Evolutionary conservation across 2,888 invertebrate species (phyloP).

Genomic region (Ferrisia virgata): DNA sequence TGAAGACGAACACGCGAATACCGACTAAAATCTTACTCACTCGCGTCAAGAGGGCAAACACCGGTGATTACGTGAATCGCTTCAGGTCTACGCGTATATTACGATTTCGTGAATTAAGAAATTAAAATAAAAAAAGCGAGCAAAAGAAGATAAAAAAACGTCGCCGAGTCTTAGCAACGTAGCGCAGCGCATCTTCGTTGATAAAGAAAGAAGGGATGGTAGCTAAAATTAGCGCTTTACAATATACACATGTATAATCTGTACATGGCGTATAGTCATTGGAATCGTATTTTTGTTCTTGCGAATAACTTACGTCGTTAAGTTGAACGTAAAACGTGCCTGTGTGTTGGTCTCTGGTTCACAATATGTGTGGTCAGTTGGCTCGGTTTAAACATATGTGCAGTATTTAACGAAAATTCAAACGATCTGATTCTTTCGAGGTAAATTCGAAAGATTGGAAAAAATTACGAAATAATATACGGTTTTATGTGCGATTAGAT

Average conservation of each 20-base stretch:
- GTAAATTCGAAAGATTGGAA: neutral
- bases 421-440: neutral
- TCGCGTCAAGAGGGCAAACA: no score
- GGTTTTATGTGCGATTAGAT: neutral
- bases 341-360: neutral
- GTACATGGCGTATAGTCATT: conserved; percentile 4
- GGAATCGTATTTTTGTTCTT: conserved; percentile 7
- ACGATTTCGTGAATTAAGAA: neutral
- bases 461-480: neutral
- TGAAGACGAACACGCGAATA: no score
- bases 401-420: neutral
- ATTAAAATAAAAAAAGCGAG: neutral
- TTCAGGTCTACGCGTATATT: neutral
- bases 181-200: neutral
- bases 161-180: neutral
- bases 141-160: neutral
- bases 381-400: neutral
- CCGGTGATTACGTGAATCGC: neutral
- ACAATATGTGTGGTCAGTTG: neutral
- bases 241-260: neutral
- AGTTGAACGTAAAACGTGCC: neutral
- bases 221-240: conserved; percentile 13
- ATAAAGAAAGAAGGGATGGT: neutral
- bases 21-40: no score
- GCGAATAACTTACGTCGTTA: neutral